Base-by-base conservation (phyloP, 2,888 invertebrate genomes). In the Eucriotettix oculatus region DNA sequence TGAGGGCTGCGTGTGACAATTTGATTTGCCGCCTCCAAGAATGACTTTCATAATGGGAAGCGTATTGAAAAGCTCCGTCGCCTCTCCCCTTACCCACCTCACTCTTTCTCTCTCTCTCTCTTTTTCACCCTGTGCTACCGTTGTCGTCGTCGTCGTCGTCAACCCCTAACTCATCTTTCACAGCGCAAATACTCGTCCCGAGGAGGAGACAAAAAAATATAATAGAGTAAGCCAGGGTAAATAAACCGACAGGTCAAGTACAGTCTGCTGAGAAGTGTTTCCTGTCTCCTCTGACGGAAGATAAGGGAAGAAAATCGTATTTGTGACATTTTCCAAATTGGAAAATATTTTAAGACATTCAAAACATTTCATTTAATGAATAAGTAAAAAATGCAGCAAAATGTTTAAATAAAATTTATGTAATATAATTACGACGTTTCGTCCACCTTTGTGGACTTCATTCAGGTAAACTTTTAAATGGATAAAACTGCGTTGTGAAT, bases 21-120 rank as follows among this genome's bases (percentile, higher is more conserved):
- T 63, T 63, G 63, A 63, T 63, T 63, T 63, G 59, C 63, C 61
- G 57, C 61, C 61, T 57, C 63, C 58, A 63, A 63, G 61, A 63
- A 63, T 61, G 61, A 60, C 63, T 63, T 63, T 61, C 63, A 63
- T 63, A 63, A 63, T 63, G 59, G 63, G 58, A 48, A 60, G 61
- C 58, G 63, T 63, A 63, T 63, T 63, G 63, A 63, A 63, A 61
- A 63, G 60, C 52, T 56, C 41, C 59, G 61, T 42, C 59, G 40
- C 59, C 60, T 54, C 44, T 57, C 60, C 41, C 57, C 42, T 52
- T 17, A 54, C 12, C 44, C 52, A 2, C 56, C 48, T 16, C 60
- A 16, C 16, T 10, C 48, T 42, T 41, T 41, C 53, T 17, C 43
- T 29, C 41, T n/a, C 16, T 42, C 53, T 16, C 29, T 3, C 52